phyloP scores from a whole-genome alignment of 2,797 vertebrate genomes.

The Cynodonichthys magdalenae region DNA sequence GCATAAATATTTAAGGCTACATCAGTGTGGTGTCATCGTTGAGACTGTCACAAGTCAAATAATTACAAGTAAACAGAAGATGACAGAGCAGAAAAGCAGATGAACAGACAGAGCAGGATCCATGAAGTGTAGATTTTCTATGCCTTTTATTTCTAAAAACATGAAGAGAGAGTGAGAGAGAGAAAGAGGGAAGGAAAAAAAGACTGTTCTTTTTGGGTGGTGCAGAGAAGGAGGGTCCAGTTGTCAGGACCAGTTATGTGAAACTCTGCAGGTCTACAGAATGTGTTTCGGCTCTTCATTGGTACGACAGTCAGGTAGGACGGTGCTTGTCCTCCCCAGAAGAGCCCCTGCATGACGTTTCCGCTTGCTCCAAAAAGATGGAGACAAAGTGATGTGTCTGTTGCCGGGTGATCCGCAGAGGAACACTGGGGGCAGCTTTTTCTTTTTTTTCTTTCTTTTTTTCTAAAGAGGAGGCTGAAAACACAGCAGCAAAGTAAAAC shows the following conservation, averaged over 20 bases:
- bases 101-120: slow-evolving; percentile 17
- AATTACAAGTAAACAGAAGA: slow-evolving; percentile 28
- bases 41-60: slow-evolving; percentile 2
- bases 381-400: slow-evolving; percentile 81
- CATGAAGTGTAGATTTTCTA: slow-evolving; percentile 37
- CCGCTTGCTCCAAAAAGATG: slow-evolving; percentile 76
- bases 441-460: slow-evolving; percentile 36
- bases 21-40: neutral
- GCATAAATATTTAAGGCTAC: neutral
- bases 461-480: slow-evolving; percentile 66
- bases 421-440: slow-evolving; percentile 68
- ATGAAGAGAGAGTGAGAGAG: too few relatives aligned
- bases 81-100: neutral
- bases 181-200: neutral
- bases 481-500: slow-evolving; percentile 76
- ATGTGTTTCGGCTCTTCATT: slow-evolving; percentile 77
- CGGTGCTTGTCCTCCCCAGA: slow-evolving; percentile 72
- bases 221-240: slow-evolving; percentile 66
- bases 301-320: slow-evolving; percentile 84
- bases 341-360: slow-evolving; percentile 75
- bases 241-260: slow-evolving; percentile 80
- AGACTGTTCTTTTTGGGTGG: slow-evolving; percentile 56
- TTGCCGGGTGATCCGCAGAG: slow-evolving; percentile 80
- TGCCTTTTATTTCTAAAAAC: slow-evolving; percentile 55
- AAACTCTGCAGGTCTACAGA: slow-evolving; percentile 68